Base-by-base conservation (phyloP, 2,113 vertebrate genomes). In the Forbesichthys agassizii region DNA sequence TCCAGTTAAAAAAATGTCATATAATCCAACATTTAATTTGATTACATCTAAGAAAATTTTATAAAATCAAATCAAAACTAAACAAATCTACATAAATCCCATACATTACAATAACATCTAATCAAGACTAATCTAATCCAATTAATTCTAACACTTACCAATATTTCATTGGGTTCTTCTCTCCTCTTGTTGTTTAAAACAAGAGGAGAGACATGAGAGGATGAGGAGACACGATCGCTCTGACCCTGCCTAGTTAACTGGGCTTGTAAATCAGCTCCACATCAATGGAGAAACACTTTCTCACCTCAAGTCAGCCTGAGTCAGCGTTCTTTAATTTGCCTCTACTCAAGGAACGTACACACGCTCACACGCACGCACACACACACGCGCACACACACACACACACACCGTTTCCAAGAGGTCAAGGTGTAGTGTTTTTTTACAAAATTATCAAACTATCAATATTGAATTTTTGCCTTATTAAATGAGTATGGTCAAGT, bases 261-360 rank as follows among this genome's bases (percentile, higher is more conserved):
- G 62, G 78, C 78, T 68, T 87, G 88, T 87, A 88, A 89, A 88
- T 88, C 84, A 88, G 81, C 55, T 13, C 65, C 70, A 73, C 78
- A 82, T 87, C 86, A 78, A 58, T 83, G 71, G 70, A 79, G 77
- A 81, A 85, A 74, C 86, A 86, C 13, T 84, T 90, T 79, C 77
- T 88, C 83, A 81, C 82, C 66, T 84, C 80, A 65, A 60, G 59
- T 59, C 46, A 0, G 71, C 64, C 80, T 88, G 86, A 90, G 69
- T 88, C 88, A 90, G 88, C 85, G 81, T 70, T 82, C 68, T 75
- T 79, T 83, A 9, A n/a, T 11, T 20, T 36, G 77, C 78, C 74
- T 74, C 73, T 79, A 67, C 77, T 83, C 61, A 71, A 81, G 65
- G 75, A 82, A 56, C 47, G n/a, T 57, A 9, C 27, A 3, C 27